Evolutionary conservation across 2,113 vertebrate genomes (phyloP).

Genomic region (Antechinus stuartii): DNA sequence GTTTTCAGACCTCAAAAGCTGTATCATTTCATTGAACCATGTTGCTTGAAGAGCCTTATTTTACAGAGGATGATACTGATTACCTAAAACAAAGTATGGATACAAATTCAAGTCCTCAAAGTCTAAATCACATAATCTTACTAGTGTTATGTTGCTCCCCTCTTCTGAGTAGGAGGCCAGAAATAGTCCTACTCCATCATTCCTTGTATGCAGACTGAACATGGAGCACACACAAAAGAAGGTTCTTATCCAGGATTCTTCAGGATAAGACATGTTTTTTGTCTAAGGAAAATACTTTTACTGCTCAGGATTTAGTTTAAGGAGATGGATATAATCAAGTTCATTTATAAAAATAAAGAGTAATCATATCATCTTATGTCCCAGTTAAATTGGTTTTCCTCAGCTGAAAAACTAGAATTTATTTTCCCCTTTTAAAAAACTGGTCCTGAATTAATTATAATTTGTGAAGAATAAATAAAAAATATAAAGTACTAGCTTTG

Average conservation of each 20-base stretch:
- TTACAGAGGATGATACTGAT: background rate
- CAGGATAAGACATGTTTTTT: background rate
- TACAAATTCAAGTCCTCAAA: background rate
- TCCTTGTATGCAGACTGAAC: background rate
- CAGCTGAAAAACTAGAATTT: conserved; percentile 37
- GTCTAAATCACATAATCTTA: background rate
- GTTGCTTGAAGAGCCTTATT: background rate
- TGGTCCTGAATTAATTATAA: conserved; percentile 46
- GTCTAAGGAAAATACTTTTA: background rate
- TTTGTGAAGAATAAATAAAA: conserved; percentile 59
- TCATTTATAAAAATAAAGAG: conserved; percentile 29
- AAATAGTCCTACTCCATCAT: background rate
- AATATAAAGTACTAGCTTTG: conserved; percentile 10
- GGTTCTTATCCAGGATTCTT: background rate
- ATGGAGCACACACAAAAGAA: background rate
- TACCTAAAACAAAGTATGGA: background rate
- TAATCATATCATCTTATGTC: conserved; percentile 59
- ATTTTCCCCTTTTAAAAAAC: conserved; percentile 35
- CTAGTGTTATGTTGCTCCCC: background rate
- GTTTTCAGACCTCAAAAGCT: background rate
- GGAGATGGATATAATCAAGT: conserved; percentile 56
- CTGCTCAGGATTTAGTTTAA: conserved; percentile 42
- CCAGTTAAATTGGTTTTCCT: conserved; percentile 21
- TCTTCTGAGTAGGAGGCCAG: background rate
- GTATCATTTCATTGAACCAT: background rate